Conservation (phyloP, 1,140 invertebrate species). For the Hypothenemus hampei region DNA sequence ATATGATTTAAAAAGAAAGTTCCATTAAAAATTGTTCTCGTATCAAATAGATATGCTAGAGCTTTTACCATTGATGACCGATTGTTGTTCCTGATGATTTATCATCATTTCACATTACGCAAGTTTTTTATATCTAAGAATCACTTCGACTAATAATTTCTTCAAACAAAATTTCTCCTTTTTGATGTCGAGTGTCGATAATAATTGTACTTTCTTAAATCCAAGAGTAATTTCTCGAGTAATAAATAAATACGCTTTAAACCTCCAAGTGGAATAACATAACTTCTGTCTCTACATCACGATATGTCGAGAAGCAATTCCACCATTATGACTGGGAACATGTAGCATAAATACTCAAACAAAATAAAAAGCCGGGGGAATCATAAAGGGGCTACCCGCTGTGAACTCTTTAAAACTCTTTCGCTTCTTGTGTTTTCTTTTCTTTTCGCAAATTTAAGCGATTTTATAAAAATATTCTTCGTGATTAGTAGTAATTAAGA, state of each 20-base stretch:
- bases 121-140: neutral
- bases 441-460: neutral
- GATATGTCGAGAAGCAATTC: slow-evolving; percentile 2
- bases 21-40: neutral
- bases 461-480: neutral
- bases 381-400: slow-evolving; percentile 10
- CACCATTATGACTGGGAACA: neutral
- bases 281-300: neutral
- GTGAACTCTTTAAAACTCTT: neutral
- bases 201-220: no score
- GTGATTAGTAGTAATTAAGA: slow-evolving; percentile 3
- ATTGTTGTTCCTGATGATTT: slow-evolving; percentile 1
- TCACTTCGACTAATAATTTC: slow-evolving; percentile 3
- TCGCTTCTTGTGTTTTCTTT: slow-evolving; percentile 1
- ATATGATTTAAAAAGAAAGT: neutral
- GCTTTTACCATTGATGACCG: neutral
- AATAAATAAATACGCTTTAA: no score
- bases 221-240: no score
- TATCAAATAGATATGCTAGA: neutral
- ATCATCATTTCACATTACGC: neutral
- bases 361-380: neutral
- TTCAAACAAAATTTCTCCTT: slow-evolving; percentile 3
- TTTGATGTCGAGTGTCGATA: no score
- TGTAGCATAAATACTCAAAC: slow-evolving; percentile 5
- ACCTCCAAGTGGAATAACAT: no score